A percentile compares a stretch with the other conserved stretches of the same genome.
Evolutionary conservation across 1,140 invertebrate genomes (phyloP).

Genomic region (Nylanderia fulva): DNA sequence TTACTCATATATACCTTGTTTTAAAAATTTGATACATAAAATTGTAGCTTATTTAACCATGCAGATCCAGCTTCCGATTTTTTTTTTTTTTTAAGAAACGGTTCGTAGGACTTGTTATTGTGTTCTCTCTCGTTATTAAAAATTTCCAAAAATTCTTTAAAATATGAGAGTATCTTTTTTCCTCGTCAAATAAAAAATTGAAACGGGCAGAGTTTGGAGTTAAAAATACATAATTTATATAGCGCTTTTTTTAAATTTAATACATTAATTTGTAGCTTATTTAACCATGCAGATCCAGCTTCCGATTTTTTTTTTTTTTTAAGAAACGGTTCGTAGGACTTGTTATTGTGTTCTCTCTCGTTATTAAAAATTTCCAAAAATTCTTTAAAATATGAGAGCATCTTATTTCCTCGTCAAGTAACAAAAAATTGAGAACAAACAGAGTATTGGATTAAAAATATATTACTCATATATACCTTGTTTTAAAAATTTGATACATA

Average conservation of each 20-base stretch:
- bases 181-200: background rate
- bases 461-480: background rate
- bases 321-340: too few species aligned
- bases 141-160: background rate
- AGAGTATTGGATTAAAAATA: background rate
- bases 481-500: background rate
- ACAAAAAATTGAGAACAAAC: background rate
- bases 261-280: background rate
- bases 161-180: background rate
- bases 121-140: background rate
- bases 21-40: background rate
- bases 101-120: background rate
- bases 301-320: background rate
- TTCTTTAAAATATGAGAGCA: too few species aligned
- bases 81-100: too few species aligned
- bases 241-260: background rate
- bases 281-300: background rate
- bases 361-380: background rate
- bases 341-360: background rate
- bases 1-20: background rate
- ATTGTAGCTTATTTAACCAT: background rate
- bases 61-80: background rate
- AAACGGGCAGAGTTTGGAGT: background rate
- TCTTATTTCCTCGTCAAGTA: background rate
- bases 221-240: background rate